Conservation (phyloP, 2,888 invertebrate genomes). For the Apamea crenata region DNA sequence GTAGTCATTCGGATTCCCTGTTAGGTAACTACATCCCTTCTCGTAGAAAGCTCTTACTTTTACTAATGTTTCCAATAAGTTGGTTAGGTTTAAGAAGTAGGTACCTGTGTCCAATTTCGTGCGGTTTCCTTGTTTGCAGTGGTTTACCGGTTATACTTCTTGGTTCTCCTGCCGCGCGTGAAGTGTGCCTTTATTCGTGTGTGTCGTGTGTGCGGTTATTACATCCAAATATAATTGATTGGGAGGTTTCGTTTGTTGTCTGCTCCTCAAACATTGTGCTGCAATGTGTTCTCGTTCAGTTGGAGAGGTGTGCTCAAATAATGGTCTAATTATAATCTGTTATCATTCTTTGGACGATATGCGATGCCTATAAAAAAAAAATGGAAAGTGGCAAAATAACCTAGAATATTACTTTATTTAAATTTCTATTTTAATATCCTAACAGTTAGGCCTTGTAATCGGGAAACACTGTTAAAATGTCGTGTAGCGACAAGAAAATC, state of each 20-base stretch:
- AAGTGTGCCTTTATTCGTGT: slow-evolving; percentile 38
- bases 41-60: not conserved
- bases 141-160: slow-evolving; percentile 24
- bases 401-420: not conserved
- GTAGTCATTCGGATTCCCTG: not conserved
- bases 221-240: slow-evolving; percentile 60
- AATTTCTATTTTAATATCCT: not conserved
- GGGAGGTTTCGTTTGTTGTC: slow-evolving; percentile 50
- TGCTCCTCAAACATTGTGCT: slow-evolving; percentile 11
- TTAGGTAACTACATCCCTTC: not conserved
- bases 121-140: not conserved
- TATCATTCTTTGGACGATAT: not conserved
- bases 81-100: not conserved
- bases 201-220: slow-evolving; percentile 52
- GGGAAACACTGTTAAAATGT: not conserved
- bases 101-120: not conserved
- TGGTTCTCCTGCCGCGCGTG: not conserved
- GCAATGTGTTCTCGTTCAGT: not conserved
- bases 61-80: not conserved
- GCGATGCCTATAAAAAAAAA: not conserved
- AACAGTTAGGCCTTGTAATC: not conserved
- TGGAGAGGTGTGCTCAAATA: not conserved
- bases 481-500: too few species aligned
- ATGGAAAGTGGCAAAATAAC: not conserved
- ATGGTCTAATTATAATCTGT: not conserved